Base-by-base conservation (phyloP, 1,140 invertebrate genomes). In the Carposina sasakii region DNA sequence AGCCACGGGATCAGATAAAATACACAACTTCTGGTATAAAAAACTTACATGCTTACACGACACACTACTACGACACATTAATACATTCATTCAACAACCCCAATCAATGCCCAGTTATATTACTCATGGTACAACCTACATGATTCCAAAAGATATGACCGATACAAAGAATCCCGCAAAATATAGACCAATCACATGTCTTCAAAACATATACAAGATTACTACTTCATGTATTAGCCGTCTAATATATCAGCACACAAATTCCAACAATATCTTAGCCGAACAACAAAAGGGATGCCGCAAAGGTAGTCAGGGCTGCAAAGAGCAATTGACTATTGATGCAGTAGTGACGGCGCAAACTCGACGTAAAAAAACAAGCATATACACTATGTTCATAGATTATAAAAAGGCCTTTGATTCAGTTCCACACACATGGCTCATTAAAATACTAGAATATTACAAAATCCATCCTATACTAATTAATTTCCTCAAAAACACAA, bases 1-100 rank as follows among this genome's bases (percentile, higher is more conserved):
- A 26, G 10, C 39, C n/a, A 39, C 48, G 2, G 48, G 48, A 20
- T 20, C 48, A 9, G 21, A 48, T 40, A 48, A 26, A 1, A 22
- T 24, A 24, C 47, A 52, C 13, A 60, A 63, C 33, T 63, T 30
- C 30, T 60, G 60, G 56, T 48, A 37, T n/a, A 60, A 63, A 44
- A 26, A 60, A 23, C 45, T 63, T 10, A 56, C 42, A 17, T 19
- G 15, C 23, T 21, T 33, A 2, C 48, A 63, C 20, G 23, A 34
- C 19, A 13, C 22, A 2, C 21, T 60, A 21, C 39, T 34, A 1
- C 49, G 22, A 13, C 28, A 23, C 20, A 26, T 48, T 12, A 47
- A 52, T 20, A 24, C 52, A 4, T 48, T 57, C 22, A 46, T 52
- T n/a, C 17, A 47, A 33, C 19, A 43, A 10, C 41, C 41, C 6